A percentile compares a stretch with the other conserved stretches of the same genome.
These are phyloP conservation scores for Edolisoma coerulescens DNA, from an alignment of 2,113 vertebrate species.

Conservation along the genomic window DNA sequence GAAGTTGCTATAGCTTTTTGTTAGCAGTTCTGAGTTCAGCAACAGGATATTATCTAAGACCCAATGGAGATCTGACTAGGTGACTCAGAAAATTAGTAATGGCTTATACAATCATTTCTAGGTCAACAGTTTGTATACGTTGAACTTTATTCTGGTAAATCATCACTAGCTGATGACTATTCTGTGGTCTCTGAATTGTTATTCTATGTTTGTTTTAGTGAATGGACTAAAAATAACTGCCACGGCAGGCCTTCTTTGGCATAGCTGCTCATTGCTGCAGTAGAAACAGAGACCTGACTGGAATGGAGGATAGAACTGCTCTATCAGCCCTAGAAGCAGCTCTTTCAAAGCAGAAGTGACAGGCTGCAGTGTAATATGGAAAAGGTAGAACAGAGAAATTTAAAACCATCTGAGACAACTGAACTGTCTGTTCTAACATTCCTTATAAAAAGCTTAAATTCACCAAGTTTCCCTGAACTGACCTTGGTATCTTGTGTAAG, in stretches of 20 bases:
- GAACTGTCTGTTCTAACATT: background rate
- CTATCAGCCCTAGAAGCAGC: background rate
- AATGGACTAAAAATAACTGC: background rate
- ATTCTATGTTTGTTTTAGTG: background rate
- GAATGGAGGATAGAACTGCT: background rate
- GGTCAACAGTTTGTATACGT: background rate
- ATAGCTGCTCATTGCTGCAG: background rate
- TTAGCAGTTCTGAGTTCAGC: conserved; percentile 43
- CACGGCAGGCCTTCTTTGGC: background rate
- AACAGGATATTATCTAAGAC: conserved; percentile 28
- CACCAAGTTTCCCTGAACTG: background rate
- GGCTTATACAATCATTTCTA: conserved; percentile 37
- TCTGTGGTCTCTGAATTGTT: background rate
- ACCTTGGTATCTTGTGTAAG: background rate
- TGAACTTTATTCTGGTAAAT: conserved; percentile 2
- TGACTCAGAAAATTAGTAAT: conserved; percentile 54
- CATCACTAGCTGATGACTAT: background rate
- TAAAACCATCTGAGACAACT: background rate
- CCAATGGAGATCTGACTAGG: background rate
- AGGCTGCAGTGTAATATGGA: background rate
- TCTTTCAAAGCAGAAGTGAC: background rate
- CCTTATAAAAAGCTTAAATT: background rate
- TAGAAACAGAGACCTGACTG: background rate
- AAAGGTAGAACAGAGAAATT: background rate
- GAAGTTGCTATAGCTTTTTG: conserved; percentile 34